Conservation (phyloP, 2,113 vertebrate genomes). For the Erythrocercus mccallii region DNA sequence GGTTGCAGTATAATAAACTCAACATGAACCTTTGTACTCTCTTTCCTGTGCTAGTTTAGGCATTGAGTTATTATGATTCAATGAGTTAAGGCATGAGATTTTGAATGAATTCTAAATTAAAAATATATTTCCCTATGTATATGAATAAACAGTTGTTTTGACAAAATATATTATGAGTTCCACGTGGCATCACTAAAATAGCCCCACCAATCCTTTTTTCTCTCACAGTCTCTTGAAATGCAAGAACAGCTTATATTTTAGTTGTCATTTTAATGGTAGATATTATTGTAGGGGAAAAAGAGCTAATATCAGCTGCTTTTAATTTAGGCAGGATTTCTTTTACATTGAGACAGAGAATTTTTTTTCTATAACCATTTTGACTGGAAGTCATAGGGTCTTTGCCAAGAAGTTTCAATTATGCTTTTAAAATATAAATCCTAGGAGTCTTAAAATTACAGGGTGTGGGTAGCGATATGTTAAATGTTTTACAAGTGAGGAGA, state of each 20-base stretch:
- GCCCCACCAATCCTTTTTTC: neutral
- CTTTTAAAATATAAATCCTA: slow-evolving; percentile 63
- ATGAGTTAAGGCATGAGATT: neutral
- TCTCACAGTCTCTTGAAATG: slow-evolving; percentile 5
- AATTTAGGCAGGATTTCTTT: slow-evolving; percentile 34
- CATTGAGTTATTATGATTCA: neutral
- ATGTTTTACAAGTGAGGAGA: slow-evolving; percentile 62
- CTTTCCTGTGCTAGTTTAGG: neutral
- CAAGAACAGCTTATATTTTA: slow-evolving; percentile 42
- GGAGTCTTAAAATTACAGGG: slow-evolving; percentile 61
- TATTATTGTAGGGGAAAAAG: slow-evolving; percentile 37
- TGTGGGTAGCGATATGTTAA: slow-evolving; percentile 62
- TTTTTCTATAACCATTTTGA: slow-evolving; percentile 43
- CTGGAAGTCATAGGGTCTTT: slow-evolving; percentile 19
- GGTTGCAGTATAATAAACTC: neutral
- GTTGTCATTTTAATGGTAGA: slow-evolving; percentile 22
- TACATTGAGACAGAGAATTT: slow-evolving; percentile 17
- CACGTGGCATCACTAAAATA: slow-evolving; percentile 15
- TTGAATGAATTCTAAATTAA: slow-evolving; percentile 10
- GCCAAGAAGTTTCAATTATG: slow-evolving; percentile 60
- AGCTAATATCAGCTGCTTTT: slow-evolving; percentile 60
- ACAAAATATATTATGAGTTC: slow-evolving; percentile 22
- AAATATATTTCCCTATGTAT: neutral
- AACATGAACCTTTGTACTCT: neutral
- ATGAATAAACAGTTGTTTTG: slow-evolving; percentile 18